phyloP scores from a whole-genome alignment of 2,888 invertebrate species.

The Andrena fulva region DNA sequence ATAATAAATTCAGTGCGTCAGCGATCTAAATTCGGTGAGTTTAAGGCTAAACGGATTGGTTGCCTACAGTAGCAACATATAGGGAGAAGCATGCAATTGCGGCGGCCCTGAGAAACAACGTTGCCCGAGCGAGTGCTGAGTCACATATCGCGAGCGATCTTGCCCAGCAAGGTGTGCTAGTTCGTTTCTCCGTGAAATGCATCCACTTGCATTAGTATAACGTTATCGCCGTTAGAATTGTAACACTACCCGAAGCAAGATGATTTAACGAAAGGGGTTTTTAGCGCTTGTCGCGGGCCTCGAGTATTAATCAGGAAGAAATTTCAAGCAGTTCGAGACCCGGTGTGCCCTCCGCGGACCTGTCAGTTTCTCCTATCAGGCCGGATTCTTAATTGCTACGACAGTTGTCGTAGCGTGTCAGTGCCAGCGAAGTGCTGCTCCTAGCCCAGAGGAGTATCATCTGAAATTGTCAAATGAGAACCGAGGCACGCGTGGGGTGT shows the following conservation, averaged over 20 bases:
- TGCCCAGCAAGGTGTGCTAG: constrained; percentile 71
- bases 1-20: not conserved
- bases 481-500: constrained; percentile 56
- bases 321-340: constrained; percentile 31
- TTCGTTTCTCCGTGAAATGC: constrained; percentile 66
- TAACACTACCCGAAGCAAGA: constrained; percentile 31
- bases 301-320: constrained; percentile 41
- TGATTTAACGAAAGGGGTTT: constrained; percentile 51
- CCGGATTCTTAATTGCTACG: constrained; percentile 10
- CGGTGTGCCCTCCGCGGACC: constrained; percentile 55
- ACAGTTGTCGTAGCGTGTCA: constrained; percentile 52
- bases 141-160: constrained; percentile 77
- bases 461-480: constrained; percentile 51
- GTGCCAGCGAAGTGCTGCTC: constrained; percentile 43
- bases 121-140: constrained; percentile 76
- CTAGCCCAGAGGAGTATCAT: constrained; percentile 27
- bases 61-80: constrained; percentile 16
- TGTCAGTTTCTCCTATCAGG: constrained; percentile 55
- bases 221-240: constrained; percentile 29
- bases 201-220: constrained; percentile 50
- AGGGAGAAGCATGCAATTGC: constrained; percentile 60
- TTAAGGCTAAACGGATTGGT: constrained; percentile 19
- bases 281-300: constrained; percentile 59
- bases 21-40: not conserved
- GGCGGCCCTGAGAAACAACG: constrained; percentile 72